Evolutionary conservation across 2,797 vertebrate genomes (phyloP), one percentile per base, ranked within the genome.

Genomic region (Enteromius unitaeniatus): DNA sequence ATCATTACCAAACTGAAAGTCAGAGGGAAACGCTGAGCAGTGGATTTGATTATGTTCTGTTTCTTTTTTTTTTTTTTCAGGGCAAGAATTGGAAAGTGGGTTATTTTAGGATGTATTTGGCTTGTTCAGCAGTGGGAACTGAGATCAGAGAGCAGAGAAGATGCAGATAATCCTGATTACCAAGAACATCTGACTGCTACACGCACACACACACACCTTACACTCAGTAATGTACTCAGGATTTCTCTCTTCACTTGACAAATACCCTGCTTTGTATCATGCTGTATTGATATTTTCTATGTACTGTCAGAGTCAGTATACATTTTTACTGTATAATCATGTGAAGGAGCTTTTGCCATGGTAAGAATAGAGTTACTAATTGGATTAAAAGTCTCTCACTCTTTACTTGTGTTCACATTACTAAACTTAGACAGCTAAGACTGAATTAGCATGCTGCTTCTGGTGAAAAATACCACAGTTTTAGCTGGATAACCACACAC

Each of bases 161-260:
- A 51, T 3, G 21, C 55, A 68, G 31, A 75, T 82, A 68, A 85
- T 87, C 79, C 68, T 9, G 68, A 79, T 72, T 64, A 82, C 8
- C 0, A 17, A 73, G 64, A 47, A 78, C 49, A 70, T 74, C 51
- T 82, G 74, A 60, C 45, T 60, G 19, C 4, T 19, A 15, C 15
- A 11, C 45, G 34, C 60, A 37, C 60, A 31, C 34, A 58, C 45
- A 10, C 55, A 76, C 60, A 51, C 19, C 3, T 2, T 4, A 5
- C 6, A 26, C 55, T 26, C 2, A 60, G 23, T 62, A 31, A 6
- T 34, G 28, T 67, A 62, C 58, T 62, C 23, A 62, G 11, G 1
- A 62, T 14, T n/a, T 60, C 55, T 60, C 11, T 10, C n/a, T 60
- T 40, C 19, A 6, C 8, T 40, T 34, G 34, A 34, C 4, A 34